phyloP scores from a whole-genome alignment of 2,888 invertebrate genomes.

The Hecatera dysodea region DNA sequence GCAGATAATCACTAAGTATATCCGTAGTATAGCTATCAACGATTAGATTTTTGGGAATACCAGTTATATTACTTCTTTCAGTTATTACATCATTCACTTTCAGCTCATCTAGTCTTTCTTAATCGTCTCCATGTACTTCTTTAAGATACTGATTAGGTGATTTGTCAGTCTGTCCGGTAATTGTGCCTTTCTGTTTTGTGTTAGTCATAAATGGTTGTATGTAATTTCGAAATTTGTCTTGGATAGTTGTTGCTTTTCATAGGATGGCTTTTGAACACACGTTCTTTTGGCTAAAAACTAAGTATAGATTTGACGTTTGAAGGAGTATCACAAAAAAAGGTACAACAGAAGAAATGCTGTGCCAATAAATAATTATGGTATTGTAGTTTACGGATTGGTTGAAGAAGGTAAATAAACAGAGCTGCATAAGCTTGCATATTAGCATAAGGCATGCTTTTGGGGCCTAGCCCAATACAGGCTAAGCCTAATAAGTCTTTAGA shows the following conservation, averaged over 20 bases:
- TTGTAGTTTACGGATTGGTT: too few relatives aligned
- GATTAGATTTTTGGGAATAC: slow-evolving; percentile 1
- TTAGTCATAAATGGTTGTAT: slow-evolving; percentile 1
- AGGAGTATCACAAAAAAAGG: too few relatives aligned
- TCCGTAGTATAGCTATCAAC: background rate
- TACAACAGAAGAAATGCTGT: too few relatives aligned
- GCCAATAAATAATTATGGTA: too few relatives aligned
- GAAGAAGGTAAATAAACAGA: too few relatives aligned
- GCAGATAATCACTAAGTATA: too few relatives aligned
- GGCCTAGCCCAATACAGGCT: background rate
- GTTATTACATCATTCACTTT: slow-evolving; percentile 29
- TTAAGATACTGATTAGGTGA: slow-evolving; percentile 35
- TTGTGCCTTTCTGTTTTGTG: slow-evolving; percentile 22
- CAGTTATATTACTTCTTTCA: background rate
- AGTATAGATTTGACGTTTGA: too few relatives aligned
- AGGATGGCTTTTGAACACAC: background rate
- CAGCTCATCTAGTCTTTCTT: background rate
- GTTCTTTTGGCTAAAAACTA: too few relatives aligned
- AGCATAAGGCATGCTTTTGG: background rate
- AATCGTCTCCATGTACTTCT: slow-evolving; percentile 11
- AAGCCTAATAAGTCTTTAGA: background rate
- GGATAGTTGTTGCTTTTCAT: slow-evolving; percentile 14
- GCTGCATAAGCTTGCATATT: too few relatives aligned
- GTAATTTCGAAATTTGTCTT: slow-evolving; percentile 4
- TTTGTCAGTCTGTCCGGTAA: slow-evolving; percentile 31